Percentiles rank a stretch among this genome's conserved stretches.
phyloP scores from a whole-genome alignment of 2,797 vertebrate species.

The Gouania willdenowi region DNA sequence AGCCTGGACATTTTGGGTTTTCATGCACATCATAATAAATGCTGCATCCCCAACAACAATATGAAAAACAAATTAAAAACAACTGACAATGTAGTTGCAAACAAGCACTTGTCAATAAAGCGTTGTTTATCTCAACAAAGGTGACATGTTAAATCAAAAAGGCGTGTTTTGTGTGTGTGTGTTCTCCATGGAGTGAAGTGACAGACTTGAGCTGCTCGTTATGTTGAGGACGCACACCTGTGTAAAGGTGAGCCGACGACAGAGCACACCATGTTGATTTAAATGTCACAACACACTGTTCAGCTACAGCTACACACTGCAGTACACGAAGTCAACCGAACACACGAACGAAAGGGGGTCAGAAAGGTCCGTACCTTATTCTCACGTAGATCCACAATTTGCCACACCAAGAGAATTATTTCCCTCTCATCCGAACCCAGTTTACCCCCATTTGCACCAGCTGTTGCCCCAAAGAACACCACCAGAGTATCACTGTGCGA shows the following conservation, averaged over 20 bases:
- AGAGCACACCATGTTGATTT: slow-evolving; percentile 72
- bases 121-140: slow-evolving; percentile 41
- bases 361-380: slow-evolving; percentile 89
- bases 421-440: slow-evolving; percentile 99
- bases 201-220: slow-evolving; percentile 5
- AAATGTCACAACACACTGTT: slow-evolving; percentile 58
- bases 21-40: too few species aligned
- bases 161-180: slow-evolving; percentile 46
- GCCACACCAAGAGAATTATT: slow-evolving; percentile 99
- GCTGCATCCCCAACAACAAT: slow-evolving; percentile 14
- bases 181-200: neutral
- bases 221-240: slow-evolving; percentile 51
- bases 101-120: slow-evolving; percentile 58
- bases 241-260: slow-evolving; percentile 32
- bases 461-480: slow-evolving; percentile 98
- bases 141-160: slow-evolving; percentile 70
- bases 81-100: slow-evolving; percentile 57
- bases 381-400: slow-evolving; percentile 97
- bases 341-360: slow-evolving; percentile 60
- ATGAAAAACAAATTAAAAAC: slow-evolving; percentile 2
- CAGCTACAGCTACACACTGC: slow-evolving; percentile 49
- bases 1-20: too few species aligned
- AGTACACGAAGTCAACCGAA: slow-evolving; percentile 64
- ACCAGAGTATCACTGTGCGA: slow-evolving; percentile 93
- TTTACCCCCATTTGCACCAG: slow-evolving; percentile 97